Base-by-base conservation (phyloP, 2,113 vertebrate species). In the Sebastes fasciatus region DNA sequence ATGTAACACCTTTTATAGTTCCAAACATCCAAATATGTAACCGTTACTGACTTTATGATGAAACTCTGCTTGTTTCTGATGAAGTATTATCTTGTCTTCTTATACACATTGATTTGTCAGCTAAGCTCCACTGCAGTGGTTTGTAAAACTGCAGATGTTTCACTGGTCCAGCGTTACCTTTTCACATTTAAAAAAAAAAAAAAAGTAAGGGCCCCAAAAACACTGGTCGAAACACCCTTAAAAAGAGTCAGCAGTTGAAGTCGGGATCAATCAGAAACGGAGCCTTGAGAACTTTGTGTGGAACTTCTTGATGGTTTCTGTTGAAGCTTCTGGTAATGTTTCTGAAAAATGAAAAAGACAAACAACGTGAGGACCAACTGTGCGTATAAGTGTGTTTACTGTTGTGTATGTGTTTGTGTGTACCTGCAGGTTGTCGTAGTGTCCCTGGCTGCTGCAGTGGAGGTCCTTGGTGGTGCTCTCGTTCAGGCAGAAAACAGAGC, bases 371-470 rank as follows among this genome's bases (percentile, higher is more conserved):
- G 54, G 40, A 6, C 21, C 10, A 17, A 2, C 43, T 13, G n/a
- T 70, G 49, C 11, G 26, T 16, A 45, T 16, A 10, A 4, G 13
- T 26, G 16, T 49, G 46, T 49, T 6, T n/a, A 2, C 5, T 9
- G 34, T 34, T 19, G 34, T 34, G 34, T 58, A 21, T 49, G 48
- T 58, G 43, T 67, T 0, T 63, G n/a, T 45, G 52, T 4, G 3
- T 74, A 92, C 93, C 91, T 82, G 71, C 69, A 94, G 74, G 82
- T 89, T 92, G 74, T 84, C 8, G 13, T 93, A 92, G 73, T 94
- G 93, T 26, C 2, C 77, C 86, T 54, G 67, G 71, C 89, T 90
- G 83, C 91, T 84, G 87, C 93, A 93, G 91, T 93, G 93, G 0
- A 34, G 0, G 0, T 80, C 74, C 49, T 72, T 90, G 48, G 93